Evolutionary conservation across 2,797 vertebrate species (phyloP), one percentile per base, ranked within the genome.

Genomic region (Sternotherus odoratus): DNA sequence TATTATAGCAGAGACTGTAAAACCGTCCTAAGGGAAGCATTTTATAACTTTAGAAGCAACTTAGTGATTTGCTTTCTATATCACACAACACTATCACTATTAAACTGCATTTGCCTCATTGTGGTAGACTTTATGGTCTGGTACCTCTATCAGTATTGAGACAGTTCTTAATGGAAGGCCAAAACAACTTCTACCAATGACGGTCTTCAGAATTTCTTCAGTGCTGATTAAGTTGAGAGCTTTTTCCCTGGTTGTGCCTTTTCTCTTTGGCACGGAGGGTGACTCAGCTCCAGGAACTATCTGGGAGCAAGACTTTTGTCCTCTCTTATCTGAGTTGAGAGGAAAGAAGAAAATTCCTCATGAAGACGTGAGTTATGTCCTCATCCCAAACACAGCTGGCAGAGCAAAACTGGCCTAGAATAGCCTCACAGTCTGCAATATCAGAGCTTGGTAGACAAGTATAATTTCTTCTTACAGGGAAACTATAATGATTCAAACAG

Each of bases 381-480:
- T 82, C 75, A 72, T 85, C 28, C 54, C 17, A 84, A 94, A 56
- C 48, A 49, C 75, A 77, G 63, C 43, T 77, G 91, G 82, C 79
- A 94, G 94, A 95, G 89, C 81, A 89, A 89, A 95, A 8, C 46
- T 48, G 39, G 3, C 46, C 26, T 75, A 26, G 26, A 75, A 46
- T 46, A 75, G 13, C 94, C 48, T 77, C 84, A 77, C 91, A 50
- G 28, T 88, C 90, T 85, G 72, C 92, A 83, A 74, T 48, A 39
- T 69, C 84, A 2, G 63, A 84, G 82, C 82, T 92, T 89, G 78
- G 77, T 86, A 54, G 53, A 95, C 74, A 93, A 94, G 46, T 86
- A 94, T 82, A 69, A 85, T 91, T 92, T 94, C 91, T 84, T 90
- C 93, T 88, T 88, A 63, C 53, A 95, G 82, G 94, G 95, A 95